Evolutionary conservation across 1,140 invertebrate genomes (phyloP).

Genomic region (Tenebrio molitor): DNA sequence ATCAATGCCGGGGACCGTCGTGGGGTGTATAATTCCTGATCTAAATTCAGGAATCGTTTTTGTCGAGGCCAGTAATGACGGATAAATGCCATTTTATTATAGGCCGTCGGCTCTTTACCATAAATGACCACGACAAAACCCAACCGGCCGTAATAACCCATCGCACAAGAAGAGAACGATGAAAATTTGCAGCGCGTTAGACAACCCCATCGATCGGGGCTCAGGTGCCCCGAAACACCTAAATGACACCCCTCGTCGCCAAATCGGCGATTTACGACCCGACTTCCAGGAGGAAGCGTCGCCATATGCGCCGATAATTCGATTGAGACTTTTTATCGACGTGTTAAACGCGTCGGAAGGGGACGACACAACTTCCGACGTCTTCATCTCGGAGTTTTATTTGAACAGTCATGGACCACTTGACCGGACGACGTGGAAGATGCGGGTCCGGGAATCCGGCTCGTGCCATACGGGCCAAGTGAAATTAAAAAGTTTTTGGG

Average conservation of each 20-base stretch:
- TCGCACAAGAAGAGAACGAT: neutral
- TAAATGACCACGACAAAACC: constrained; percentile 18
- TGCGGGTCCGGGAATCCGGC: constrained; percentile 12
- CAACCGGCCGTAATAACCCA: constrained; percentile 8
- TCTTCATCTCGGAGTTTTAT: constrained; percentile 40
- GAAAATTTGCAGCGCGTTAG: neutral
- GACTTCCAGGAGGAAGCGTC: constrained; percentile 15
- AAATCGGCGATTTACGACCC: constrained; percentile 10
- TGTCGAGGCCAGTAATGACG: constrained; percentile 37
- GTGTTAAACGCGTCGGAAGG: constrained; percentile 7
- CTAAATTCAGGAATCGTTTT: constrained; percentile 46
- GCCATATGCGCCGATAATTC: constrained; percentile 29
- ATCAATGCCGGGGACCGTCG: neutral
- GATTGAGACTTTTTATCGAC: constrained; percentile 12
- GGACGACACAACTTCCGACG: constrained; percentile 10
- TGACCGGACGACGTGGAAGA: constrained; percentile 39
- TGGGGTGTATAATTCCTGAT: constrained; percentile 41
- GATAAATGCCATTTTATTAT: constrained; percentile 34
- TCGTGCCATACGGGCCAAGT: constrained; percentile 23
- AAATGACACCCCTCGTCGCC: neutral
- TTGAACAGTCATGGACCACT: constrained; percentile 32
- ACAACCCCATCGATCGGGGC: neutral
- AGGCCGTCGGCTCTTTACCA: constrained; percentile 22
- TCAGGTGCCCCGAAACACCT: constrained; percentile 23
- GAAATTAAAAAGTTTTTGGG: constrained; percentile 32